Percentiles rank a stretch among this genome's conserved stretches.
These are phyloP conservation scores for Tolmerus cingulatus DNA, from an alignment of 2,888 invertebrate genomes.

Conservation along the genomic window DNA sequence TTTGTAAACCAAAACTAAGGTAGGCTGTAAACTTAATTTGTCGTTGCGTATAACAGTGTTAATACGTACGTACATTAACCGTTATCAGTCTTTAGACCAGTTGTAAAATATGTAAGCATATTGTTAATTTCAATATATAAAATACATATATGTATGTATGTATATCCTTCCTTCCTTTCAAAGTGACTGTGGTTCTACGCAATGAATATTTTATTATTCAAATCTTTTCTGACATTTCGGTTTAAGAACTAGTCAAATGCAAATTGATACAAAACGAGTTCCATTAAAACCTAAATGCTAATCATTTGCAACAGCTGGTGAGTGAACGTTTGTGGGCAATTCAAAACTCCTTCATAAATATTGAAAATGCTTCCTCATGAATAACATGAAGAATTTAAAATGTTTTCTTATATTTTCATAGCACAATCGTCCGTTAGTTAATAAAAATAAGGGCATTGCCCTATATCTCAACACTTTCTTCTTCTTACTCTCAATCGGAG, in stretches of 20 bases:
- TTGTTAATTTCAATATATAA: too few relatives aligned
- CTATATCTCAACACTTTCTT: not conserved
- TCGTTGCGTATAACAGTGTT: too few relatives aligned
- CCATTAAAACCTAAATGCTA: not conserved
- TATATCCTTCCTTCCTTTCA: too few relatives aligned
- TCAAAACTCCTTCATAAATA: not conserved
- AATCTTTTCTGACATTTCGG: not conserved
- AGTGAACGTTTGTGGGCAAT: not conserved
- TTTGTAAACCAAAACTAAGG: too few relatives aligned
- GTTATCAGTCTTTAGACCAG: too few relatives aligned
- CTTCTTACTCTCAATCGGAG: not conserved
- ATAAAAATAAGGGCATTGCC: not conserved
- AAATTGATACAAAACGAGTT: not conserved
- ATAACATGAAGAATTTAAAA: not conserved
- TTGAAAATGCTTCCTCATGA: not conserved
- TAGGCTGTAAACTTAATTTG: too few relatives aligned
- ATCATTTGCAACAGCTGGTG: not conserved
- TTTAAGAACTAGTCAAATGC: not conserved
- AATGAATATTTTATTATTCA: not conserved
- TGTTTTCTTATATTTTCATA: not conserved
- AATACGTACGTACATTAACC: too few relatives aligned
- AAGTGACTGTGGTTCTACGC: not conserved
- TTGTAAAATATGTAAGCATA: too few relatives aligned
- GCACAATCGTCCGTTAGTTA: not conserved
- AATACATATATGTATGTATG: too few relatives aligned